Base-by-base conservation (phyloP, 2,888 invertebrate species). In the Resseliella maxima region DNA sequence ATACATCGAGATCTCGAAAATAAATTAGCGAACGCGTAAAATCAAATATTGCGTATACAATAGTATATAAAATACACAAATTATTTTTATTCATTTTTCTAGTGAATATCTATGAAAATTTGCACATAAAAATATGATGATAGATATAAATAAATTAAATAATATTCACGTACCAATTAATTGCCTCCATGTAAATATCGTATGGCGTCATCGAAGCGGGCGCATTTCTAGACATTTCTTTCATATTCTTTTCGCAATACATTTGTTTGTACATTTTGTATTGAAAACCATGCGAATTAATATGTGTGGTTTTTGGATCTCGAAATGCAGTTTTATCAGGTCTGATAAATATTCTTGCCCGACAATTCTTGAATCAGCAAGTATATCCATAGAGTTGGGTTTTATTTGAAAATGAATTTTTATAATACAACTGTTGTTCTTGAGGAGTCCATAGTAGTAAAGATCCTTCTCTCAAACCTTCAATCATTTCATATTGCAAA, bases 181-280 rank as follows among this genome's bases (percentile, higher is more conserved):
- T n/a, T n/a, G n/a, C 59, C 12, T 59, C 59, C 59, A 24, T 59
- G 12, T 59, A 59, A 15, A 59, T 59, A 24, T 59, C 59, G 18
- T 59, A 59, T 59, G 59, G 59, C 6, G 27, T 8, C 59, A 59
- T 59, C n/a, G 59, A 59, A 15, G 59, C 59, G 3, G 59, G 59
- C 24, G 59, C 59, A 0, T 5, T 59, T 59, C 27, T 59, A 24
- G 24, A n/a, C 3, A n/a, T 5, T 59, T 59, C 59, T 24, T 59
- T 59, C 59, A 59, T 59, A 24, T 59, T n/a, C 3, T 59, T 59
- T 24, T 59, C 59, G 24, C 59, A 59, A 24, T 59, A 59, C 59
- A 59, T 59, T 3, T 24, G 18, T 59, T 59, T 59, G 18, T 27
- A 59, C 24, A 1, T 24, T 24, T 27, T 3, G 24, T 59, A 59